Evolutionary conservation across 1,140 invertebrate genomes (phyloP), one percentile per base, ranked within the genome.

Genomic region (Drosophila tsacasi): DNA sequence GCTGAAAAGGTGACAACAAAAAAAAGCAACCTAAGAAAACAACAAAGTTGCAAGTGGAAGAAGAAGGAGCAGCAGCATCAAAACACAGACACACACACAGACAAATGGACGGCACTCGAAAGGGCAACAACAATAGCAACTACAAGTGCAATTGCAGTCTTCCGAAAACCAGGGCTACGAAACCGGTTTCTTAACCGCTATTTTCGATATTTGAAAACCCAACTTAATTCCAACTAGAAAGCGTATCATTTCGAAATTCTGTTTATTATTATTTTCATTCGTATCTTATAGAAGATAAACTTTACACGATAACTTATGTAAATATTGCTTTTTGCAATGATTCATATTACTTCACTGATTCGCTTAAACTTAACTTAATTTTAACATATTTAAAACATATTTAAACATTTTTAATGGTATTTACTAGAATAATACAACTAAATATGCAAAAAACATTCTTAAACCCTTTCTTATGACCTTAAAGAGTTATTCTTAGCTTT

Each of bases 121-220:
- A 89, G 81, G 84, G 81, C 80, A 83, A 59, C 80, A 83, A 59
- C 46, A 76, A 76, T 15, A 50, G 46, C 58, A 62, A 42, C 47
- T 39, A 35, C 80, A 62, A 75, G 46, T 76, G 65, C 82, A 81
- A 75, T 57, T 75, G 69, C 79, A 85, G 63, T 35, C 37, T 57
- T 60, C 58, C 39, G 58, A 60, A 67, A 71, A 79, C 46, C 81
- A 83, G 59, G 60, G 77, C 71, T 78, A 71, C 76, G 66, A 75
- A 83, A 86, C 76, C 61, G 47, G 72, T 76, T 59, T 47, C 40
- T 37, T 35, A 42, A 49, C 44, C 32, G 39, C 37, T 47, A 55
- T 57, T 57, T 39, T 15, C 4, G n/a, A 52, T 50, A 12, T 50
- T 54, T 12, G 21, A 37, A 55, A 55, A 37, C 52, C 21, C 19